Percentiles rank a stretch among this genome's conserved stretches.
Conservation (phyloP, 1,140 invertebrate genomes). For the Lasioglossum baleicum region DNA sequence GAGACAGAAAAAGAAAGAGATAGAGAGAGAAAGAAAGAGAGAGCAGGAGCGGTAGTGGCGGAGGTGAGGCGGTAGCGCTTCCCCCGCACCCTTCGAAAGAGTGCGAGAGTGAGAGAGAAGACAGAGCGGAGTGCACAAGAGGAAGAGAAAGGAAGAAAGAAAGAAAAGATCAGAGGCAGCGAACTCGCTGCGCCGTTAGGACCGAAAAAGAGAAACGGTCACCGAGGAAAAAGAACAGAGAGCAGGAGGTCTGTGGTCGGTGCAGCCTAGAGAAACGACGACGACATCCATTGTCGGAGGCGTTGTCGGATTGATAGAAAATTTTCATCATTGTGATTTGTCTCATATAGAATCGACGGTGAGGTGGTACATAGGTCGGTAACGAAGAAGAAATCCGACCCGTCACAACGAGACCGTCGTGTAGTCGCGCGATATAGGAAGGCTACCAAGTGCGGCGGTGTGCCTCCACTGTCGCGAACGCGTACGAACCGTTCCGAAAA, state of each 20-base stretch:
- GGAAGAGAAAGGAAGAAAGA: conserved; percentile 20
- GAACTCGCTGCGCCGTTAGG: conserved; percentile 22
- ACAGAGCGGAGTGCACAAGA: conserved; percentile 27
- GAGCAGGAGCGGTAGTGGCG: conserved; percentile 26
- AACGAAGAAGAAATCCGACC: conserved; percentile 42
- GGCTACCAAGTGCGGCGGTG: conserved; percentile 47
- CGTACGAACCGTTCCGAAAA: conserved; percentile 69
- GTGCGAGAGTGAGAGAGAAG: conserved; percentile 34
- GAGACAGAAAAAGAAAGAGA: conserved; percentile 35
- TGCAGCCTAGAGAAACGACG: neutral
- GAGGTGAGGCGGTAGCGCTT: conserved; percentile 43
- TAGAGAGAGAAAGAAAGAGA: conserved; percentile 35
- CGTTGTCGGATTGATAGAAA: conserved; percentile 5
- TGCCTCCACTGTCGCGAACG: conserved; percentile 53
- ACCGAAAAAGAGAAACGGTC: conserved; percentile 3
- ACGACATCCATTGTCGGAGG: neutral
- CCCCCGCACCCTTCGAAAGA: conserved; percentile 40
- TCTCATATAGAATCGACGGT: neutral
- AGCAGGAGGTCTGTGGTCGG: neutral
- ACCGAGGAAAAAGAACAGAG: conserved; percentile 1
- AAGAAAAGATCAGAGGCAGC: conserved; percentile 22
- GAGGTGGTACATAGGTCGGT: conserved; percentile 14
- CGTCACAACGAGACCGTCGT: conserved; percentile 40
- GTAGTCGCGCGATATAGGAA: conserved; percentile 46
- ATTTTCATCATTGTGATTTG: neutral